These are phyloP conservation scores for Ectropis grisescens DNA, from an alignment of 1,140 invertebrate genomes.

Conservation along the genomic window DNA sequence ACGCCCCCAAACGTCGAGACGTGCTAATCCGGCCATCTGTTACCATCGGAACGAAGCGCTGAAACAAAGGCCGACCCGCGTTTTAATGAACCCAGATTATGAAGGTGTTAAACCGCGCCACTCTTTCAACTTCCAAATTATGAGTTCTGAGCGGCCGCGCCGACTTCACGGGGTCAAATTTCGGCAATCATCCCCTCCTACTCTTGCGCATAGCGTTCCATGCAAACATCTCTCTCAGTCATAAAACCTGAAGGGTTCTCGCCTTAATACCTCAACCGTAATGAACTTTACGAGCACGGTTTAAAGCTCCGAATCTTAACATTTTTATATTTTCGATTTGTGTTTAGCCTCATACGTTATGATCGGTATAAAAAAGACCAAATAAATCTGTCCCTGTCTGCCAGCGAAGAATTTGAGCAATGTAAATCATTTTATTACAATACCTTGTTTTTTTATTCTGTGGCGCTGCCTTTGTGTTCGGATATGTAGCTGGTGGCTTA, in stretches of 20 bases:
- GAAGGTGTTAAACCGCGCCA: slow-evolving; percentile 64
- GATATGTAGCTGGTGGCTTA: slow-evolving; percentile 19
- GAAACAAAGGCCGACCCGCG: slow-evolving; percentile 60
- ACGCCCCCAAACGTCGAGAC: slow-evolving; percentile 27
- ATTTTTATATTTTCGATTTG: slow-evolving; percentile 30
- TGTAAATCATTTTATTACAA: slow-evolving; percentile 62
- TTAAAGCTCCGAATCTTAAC: slow-evolving; percentile 30
- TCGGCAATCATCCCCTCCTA: slow-evolving; percentile 49
- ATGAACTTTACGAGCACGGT: slow-evolving; percentile 31
- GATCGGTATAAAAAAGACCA: slow-evolving; percentile 51
- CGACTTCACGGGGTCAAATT: slow-evolving; percentile 60
- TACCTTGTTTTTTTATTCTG: slow-evolving; percentile 40
- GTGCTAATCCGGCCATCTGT: slow-evolving; percentile 61
- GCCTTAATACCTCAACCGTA: too few relatives aligned
- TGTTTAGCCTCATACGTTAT: slow-evolving; percentile 55
- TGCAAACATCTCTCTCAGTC: too few relatives aligned
- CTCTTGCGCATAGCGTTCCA: too few relatives aligned
- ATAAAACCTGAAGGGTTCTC: too few relatives aligned
- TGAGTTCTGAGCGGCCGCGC: slow-evolving; percentile 43
- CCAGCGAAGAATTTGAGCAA: slow-evolving; percentile 50
- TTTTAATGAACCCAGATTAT: slow-evolving; percentile 67
- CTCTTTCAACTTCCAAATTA: slow-evolving; percentile 67
- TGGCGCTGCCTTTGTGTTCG: slow-evolving; percentile 28
- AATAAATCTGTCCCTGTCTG: slow-evolving; percentile 50
- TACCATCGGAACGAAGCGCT: slow-evolving; percentile 51